Conservation (phyloP, 2,797 vertebrate genomes). For the Thunnus albacares region DNA sequence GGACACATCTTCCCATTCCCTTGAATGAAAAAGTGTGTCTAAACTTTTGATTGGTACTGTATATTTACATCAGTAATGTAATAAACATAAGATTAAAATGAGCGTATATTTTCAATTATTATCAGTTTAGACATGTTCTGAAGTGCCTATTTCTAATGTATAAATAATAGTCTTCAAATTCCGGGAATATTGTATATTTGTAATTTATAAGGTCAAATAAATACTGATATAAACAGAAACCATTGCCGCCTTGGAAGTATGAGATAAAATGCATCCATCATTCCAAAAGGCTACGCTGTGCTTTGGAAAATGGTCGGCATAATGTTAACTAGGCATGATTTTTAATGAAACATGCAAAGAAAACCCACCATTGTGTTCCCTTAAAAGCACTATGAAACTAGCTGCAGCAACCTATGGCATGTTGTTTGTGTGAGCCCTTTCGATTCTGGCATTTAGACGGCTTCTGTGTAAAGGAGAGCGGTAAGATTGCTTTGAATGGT, state of each 20-base stretch:
- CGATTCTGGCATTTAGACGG: constrained; percentile 13
- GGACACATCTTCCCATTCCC: too few relatives aligned
- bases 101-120: background rate
- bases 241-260: background rate
- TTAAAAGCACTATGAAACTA: constrained; percentile 12
- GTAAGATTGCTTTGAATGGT: constrained; percentile 60
- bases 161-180: background rate
- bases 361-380: background rate
- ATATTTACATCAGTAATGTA: background rate
- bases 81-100: background rate
- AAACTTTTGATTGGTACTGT: too few relatives aligned
- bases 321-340: background rate
- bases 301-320: background rate
- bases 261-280: background rate
- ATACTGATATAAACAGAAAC: background rate
- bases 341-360: background rate
- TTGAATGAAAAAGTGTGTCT: too few relatives aligned
- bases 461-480: constrained; percentile 28
- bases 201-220: background rate
- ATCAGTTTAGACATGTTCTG: background rate
- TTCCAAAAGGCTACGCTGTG: background rate
- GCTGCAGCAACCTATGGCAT: background rate
- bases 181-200: background rate
- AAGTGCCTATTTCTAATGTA: background rate
- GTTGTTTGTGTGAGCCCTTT: constrained; percentile 29